phyloP scores from a whole-genome alignment of 2,888 invertebrate genomes.

The Lobophora halterata region DNA sequence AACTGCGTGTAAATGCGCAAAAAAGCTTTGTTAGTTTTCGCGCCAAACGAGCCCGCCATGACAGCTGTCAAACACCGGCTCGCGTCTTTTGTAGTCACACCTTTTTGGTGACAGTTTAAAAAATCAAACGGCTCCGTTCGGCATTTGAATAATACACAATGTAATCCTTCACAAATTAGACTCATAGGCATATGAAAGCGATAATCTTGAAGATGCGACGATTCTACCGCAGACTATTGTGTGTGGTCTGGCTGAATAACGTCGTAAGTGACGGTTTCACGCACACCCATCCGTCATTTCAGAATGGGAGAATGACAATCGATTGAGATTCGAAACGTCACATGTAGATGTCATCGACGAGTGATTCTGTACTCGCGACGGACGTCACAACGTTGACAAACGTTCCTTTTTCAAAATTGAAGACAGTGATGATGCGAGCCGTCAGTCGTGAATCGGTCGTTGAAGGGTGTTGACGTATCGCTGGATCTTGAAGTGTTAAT shows the following conservation, averaged over 20 bases:
- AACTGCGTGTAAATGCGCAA: constrained; percentile 59
- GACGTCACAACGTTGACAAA: constrained; percentile 63
- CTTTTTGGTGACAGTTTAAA: constrained; percentile 34
- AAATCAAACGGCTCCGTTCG: constrained; percentile 34
- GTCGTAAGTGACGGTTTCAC: constrained; percentile 54
- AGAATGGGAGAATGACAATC: constrained; percentile 67
- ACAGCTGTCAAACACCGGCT: constrained; percentile 72
- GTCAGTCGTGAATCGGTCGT: constrained; percentile 68
- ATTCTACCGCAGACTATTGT: constrained; percentile 72
- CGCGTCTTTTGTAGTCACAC: constrained; percentile 63
- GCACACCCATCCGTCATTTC: constrained; percentile 68
- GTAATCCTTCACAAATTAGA: constrained; percentile 70
- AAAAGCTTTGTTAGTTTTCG: constrained; percentile 72
- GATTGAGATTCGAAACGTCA: constrained; percentile 62
- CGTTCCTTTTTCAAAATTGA: constrained; percentile 54
- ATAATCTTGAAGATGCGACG: constrained; percentile 65
- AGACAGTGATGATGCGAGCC: constrained; percentile 60
- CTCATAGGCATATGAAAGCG: constrained; percentile 61
- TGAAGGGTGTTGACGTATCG: constrained; percentile 68
- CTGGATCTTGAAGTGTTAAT: constrained; percentile 73
- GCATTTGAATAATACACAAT: constrained; percentile 65
- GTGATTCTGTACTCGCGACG: constrained; percentile 59
- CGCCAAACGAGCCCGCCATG: constrained; percentile 67
- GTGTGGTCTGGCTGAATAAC: constrained; percentile 44
- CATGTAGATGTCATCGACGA: constrained; percentile 57